Evolutionary conservation across 2,888 invertebrate species (phyloP).

Genomic region (Idaea dimidiata): DNA sequence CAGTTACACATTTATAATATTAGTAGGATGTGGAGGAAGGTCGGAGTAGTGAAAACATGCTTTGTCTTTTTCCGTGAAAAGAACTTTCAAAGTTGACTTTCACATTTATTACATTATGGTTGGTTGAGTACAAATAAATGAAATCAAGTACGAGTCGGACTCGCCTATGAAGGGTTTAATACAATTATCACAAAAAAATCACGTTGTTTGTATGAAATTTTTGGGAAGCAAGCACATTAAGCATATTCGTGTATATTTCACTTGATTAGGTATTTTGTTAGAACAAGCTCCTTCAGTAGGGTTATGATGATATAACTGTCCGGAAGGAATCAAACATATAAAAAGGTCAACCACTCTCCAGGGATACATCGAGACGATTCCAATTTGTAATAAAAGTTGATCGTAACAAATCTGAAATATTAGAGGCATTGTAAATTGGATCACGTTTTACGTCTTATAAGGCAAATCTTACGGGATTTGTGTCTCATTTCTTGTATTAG

Average conservation of each 20-base stretch:
- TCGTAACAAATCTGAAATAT: slow-evolving; percentile 70
- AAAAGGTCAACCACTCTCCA: slow-evolving; percentile 46
- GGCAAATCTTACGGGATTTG: slow-evolving; percentile 47
- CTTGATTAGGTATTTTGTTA: slow-evolving; percentile 29
- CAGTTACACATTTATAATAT: no score
- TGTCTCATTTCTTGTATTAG: slow-evolving; percentile 42
- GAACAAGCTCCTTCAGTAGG: not conserved
- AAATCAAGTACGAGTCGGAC: no score
- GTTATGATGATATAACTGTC: slow-evolving; percentile 41
- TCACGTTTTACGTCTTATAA: slow-evolving; percentile 63
- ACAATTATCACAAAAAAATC: no score
- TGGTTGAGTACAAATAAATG: no score
- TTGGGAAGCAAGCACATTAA: no score
- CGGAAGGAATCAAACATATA: slow-evolving; percentile 45
- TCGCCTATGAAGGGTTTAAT: no score
- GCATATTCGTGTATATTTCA: slow-evolving; percentile 16
- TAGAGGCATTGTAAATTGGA: slow-evolving; percentile 65
- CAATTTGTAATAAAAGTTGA: slow-evolving; percentile 70
- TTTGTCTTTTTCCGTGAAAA: no score
- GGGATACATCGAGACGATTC: slow-evolving; percentile 61
- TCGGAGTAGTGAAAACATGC: no score
- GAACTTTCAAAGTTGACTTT: no score
- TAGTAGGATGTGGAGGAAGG: no score
- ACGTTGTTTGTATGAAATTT: no score
- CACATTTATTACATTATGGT: no score